These are phyloP conservation scores for Lissonota sp. DNA, from an alignment of 2,888 invertebrate species.

Conservation along the genomic window DNA sequence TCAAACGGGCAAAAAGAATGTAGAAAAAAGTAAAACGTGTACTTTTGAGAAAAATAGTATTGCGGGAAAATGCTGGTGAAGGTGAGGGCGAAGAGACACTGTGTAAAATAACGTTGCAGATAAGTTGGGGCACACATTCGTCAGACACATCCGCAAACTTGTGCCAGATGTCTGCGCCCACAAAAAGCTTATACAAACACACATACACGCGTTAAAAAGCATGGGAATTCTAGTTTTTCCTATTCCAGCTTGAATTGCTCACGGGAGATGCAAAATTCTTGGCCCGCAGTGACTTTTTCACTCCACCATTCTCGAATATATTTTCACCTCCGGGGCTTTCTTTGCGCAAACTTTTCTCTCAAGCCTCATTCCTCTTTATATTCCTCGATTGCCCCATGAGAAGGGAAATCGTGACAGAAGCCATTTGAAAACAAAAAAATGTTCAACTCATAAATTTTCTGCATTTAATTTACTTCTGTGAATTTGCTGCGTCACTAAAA, in stretches of 20 bases:
- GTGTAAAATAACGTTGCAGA: slow-evolving; percentile 27
- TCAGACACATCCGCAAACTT: slow-evolving; percentile 54
- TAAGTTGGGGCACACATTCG: slow-evolving; percentile 48
- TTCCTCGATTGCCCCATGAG: no score
- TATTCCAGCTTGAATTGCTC: background rate
- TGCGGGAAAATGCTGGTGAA: background rate
- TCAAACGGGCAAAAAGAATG: slow-evolving; percentile 8
- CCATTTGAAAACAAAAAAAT: no score
- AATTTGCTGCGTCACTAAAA: no score
- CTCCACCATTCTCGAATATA: background rate
- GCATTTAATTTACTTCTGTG: no score
- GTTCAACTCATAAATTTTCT: background rate
- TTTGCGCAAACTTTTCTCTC: slow-evolving; percentile 42
- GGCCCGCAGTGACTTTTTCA: background rate
- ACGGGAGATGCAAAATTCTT: background rate
- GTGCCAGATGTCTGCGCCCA: slow-evolving; percentile 40
- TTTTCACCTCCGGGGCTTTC: slow-evolving; percentile 42
- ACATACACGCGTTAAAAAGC: background rate
- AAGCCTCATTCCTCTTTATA: slow-evolving; percentile 54
- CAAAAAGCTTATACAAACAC: slow-evolving; percentile 7
- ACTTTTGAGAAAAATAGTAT: slow-evolving; percentile 24
- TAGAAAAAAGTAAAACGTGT: slow-evolving; percentile 47
- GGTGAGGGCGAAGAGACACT: slow-evolving; percentile 2
- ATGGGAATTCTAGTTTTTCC: background rate
- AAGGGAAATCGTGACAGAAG: no score